Evolutionary conservation across 2,888 invertebrate genomes (phyloP), one percentile per base, ranked within the genome.

Genomic region (Drepanosiphum platanoidis): DNA sequence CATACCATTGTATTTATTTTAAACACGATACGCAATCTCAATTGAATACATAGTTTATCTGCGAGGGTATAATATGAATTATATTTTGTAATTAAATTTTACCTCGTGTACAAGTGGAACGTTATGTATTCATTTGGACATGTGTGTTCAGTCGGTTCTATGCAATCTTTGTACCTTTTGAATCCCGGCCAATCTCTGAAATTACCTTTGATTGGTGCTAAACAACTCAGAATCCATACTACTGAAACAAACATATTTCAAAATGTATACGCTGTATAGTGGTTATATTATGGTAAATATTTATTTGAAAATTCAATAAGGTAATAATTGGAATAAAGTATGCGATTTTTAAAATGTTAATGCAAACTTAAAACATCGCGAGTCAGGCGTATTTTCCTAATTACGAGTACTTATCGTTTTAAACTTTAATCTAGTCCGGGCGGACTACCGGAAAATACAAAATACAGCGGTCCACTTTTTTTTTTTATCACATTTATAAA

Each of bases 71-170:
- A 27, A 32, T 66, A 2, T 66, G 32, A 15, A 0, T 11, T 27
- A n/a, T n/a, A n/a, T n/a, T n/a, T 13, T 27, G 15, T 66, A 3
- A 34, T 36, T 34, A 22, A 0, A 70, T 68, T 34, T 90, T 89
- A 93, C 93, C 91, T 92, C 9, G 92, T 92, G 87, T 93, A 93
- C 0, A 93, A 88, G 92, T 92, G 93, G 89, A 92, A 93, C 11
- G 92, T 92, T 1, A 93, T 89, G 88, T 93, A 92, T 88, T 89
- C 88, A 88, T 93, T 92, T 0, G 93, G 93, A 88, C 93, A 93
- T 46, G 52, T 86, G 7, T 86, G 68, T 27, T 52, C 52, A 2
- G 88, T 87, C 4, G 88, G 87, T 72, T 86, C 84, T 68, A 87
- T 34, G 78, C 88, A 88, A 15, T 30, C 42, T 78, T 74, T 15